Evolutionary conservation across 1,140 invertebrate genomes (phyloP).

Genomic region (Lithobius niger): DNA sequence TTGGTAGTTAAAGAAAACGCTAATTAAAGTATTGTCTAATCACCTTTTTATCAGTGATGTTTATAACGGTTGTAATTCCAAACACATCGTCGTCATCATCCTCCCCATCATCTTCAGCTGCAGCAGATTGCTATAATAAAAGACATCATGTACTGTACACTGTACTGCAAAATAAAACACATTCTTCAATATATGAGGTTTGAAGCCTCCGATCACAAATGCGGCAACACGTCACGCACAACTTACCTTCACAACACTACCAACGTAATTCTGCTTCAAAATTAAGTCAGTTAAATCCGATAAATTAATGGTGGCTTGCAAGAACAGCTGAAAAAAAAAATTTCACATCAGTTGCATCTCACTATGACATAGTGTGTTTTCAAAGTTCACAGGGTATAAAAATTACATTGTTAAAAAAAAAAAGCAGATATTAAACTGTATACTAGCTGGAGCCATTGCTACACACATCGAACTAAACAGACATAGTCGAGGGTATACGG

Average conservation of each 20-base stretch:
- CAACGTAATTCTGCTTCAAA: slow-evolving; percentile 3
- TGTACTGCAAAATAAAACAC: not conserved
- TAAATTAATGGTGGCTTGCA: not conserved
- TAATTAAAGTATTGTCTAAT: too few relatives aligned
- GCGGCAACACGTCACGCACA: too few relatives aligned
- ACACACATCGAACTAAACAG: too few relatives aligned
- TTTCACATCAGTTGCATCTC: too few relatives aligned
- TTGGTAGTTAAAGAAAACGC: too few relatives aligned
- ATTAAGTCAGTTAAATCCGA: slow-evolving; percentile 2
- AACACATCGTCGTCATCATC: not conserved
- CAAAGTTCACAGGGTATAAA: too few relatives aligned
- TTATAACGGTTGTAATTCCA: not conserved
- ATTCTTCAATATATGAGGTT: not conserved
- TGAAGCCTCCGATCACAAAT: not conserved
- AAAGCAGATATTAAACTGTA: too few relatives aligned
- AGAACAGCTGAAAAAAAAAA: slow-evolving; percentile 1
- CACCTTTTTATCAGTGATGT: slow-evolving; percentile 4
- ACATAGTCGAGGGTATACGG: too few relatives aligned
- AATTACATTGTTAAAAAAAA: too few relatives aligned
- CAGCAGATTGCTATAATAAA: not conserved
- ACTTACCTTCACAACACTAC: not conserved
- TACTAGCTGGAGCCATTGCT: too few relatives aligned
- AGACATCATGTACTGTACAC: not conserved
- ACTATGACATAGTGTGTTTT: too few relatives aligned
- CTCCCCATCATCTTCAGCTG: not conserved